These are phyloP conservation scores for Sarcoramphus papa DNA, from an alignment of 2,797 vertebrate species.

Conservation along the genomic window DNA sequence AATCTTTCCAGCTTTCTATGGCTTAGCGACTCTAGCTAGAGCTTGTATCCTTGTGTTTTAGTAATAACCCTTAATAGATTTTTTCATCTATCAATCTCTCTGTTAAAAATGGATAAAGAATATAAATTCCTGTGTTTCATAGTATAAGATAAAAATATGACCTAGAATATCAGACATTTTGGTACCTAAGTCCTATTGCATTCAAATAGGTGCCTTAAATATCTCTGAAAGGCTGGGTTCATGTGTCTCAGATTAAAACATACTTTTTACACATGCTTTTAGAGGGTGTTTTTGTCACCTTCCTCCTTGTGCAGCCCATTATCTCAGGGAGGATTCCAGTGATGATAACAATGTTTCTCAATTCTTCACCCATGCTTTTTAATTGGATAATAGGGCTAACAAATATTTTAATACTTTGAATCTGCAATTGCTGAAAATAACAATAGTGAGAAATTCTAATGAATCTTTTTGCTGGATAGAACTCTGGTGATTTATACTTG, in stretches of 20 bases:
- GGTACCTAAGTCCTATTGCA: background rate
- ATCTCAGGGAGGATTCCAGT: fast-evolving
- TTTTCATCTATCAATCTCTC: background rate
- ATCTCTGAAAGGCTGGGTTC: background rate
- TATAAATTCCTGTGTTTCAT: background rate
- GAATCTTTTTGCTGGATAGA: background rate
- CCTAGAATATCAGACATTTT: background rate
- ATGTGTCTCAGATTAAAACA: background rate
- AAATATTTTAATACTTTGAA: background rate
- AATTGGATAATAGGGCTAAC: background rate
- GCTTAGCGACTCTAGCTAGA: background rate
- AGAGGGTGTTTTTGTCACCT: background rate
- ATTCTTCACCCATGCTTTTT: background rate
- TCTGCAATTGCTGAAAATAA: background rate
- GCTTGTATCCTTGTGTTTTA: background rate
- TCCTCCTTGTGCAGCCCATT: background rate
- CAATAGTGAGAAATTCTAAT: background rate
- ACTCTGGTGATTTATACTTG: background rate
- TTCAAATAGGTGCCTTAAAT: background rate
- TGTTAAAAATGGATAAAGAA: background rate
- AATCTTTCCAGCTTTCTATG: background rate
- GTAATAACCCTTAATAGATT: background rate
- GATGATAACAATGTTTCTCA: background rate
- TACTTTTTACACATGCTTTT: background rate
- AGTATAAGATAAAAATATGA: background rate